phyloP scores from a whole-genome alignment of 2,888 invertebrate genomes.

The Himalopsyche tibetana region DNA sequence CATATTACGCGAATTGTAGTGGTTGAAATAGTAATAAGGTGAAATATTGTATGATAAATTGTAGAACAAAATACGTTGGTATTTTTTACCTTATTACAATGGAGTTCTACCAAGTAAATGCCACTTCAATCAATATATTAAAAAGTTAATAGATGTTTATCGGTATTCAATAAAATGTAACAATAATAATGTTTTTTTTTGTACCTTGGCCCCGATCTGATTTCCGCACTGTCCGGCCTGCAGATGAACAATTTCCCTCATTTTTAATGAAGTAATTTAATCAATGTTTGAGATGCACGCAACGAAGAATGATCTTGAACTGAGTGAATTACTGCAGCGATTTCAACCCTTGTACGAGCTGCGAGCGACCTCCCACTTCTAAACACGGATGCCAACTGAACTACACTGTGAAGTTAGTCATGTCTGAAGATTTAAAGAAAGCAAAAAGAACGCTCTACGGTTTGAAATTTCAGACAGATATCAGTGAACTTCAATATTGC shows the following conservation, averaged over 20 bases:
- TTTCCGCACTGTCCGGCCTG: slow-evolving; percentile 92
- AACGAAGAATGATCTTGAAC: slow-evolving; percentile 8
- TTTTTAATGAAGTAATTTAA: slow-evolving; percentile 70
- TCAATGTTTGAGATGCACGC: background rate
- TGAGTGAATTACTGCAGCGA: background rate
- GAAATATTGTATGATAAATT: too few relatives aligned
- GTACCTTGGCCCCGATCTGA: slow-evolving; percentile 86
- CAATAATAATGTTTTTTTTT: slow-evolving; percentile 52
- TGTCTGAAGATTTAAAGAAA: slow-evolving; percentile 16
- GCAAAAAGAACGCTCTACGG: slow-evolving; percentile 3
- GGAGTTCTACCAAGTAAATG: too few relatives aligned
- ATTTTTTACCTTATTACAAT: too few relatives aligned
- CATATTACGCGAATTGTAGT: background rate
- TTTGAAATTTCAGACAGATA: slow-evolving; percentile 23
- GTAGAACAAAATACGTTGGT: too few relatives aligned
- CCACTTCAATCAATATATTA: too few relatives aligned
- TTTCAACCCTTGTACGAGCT: slow-evolving; percentile 18
- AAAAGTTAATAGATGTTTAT: too few relatives aligned
- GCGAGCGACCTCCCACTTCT: slow-evolving; percentile 25
- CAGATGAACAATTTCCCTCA: slow-evolving; percentile 91
- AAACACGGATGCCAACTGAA: slow-evolving; percentile 29
- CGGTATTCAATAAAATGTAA: background rate
- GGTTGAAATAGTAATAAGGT: background rate
- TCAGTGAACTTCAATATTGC: slow-evolving; percentile 1
- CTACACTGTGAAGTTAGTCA: background rate